These are phyloP conservation scores for Notechis scutatus DNA, from an alignment of 2,113 vertebrate genomes.

Conservation along the genomic window DNA sequence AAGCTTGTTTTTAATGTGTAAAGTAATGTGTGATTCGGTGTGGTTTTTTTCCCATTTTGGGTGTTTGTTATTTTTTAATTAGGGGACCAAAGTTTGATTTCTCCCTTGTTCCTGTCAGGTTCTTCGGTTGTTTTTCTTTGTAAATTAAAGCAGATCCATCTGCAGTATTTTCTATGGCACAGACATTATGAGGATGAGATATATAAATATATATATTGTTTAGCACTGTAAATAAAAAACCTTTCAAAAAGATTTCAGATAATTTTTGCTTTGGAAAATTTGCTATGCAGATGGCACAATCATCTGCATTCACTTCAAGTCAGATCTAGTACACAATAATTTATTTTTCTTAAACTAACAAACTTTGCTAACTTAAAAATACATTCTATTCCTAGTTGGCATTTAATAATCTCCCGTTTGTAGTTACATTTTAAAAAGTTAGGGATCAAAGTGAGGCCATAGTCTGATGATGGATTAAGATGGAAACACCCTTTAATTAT, in stretches of 20 bases:
- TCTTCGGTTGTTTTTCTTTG: constrained; percentile 64
- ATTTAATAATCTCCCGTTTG: background rate
- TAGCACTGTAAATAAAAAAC: constrained; percentile 70
- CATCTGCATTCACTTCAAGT: rapidly evolving
- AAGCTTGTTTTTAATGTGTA: constrained; percentile 61
- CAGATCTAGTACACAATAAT: background rate
- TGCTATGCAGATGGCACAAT: background rate
- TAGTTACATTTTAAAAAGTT: background rate
- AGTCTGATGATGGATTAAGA: background rate
- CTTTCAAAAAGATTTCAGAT: constrained; percentile 61
- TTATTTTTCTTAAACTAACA: background rate
- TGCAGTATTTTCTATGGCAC: constrained; percentile 67
- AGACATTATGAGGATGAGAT: constrained; percentile 62
- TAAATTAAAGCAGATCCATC: constrained; percentile 65
- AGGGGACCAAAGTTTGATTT: constrained; percentile 65
- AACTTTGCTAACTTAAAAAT: background rate
- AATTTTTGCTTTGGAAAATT: background rate
- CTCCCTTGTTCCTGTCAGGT: constrained; percentile 51
- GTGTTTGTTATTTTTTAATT: constrained; percentile 54
- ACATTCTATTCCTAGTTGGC: background rate
- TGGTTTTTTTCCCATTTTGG: constrained; percentile 52
- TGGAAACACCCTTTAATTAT: background rate
- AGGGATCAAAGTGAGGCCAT: background rate
- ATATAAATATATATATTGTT: constrained; percentile 74
- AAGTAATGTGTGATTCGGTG: constrained; percentile 53